Evolutionary conservation across 1,140 invertebrate species (phyloP).

Genomic region (Antheraea mylitta): DNA sequence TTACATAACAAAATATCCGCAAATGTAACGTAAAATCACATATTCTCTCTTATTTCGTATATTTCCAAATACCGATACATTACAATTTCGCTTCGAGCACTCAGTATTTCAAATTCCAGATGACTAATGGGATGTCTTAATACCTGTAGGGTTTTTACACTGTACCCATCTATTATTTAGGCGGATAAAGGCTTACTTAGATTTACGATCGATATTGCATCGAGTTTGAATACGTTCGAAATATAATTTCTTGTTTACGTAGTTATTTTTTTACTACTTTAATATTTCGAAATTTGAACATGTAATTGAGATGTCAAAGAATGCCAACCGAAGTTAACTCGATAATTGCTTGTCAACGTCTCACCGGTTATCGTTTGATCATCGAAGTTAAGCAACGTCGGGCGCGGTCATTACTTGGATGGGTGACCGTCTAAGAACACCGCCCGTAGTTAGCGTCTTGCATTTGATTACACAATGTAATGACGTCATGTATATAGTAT

Average conservation of each 20-base stretch:
- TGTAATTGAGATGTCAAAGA: neutral
- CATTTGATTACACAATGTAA: too few relatives aligned
- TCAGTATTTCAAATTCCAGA: constrained; percentile 37
- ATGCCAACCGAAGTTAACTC: too few relatives aligned
- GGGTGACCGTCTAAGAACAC: too few relatives aligned
- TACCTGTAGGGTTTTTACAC: constrained; percentile 47
- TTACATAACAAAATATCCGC: neutral
- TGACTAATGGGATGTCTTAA: constrained; percentile 54
- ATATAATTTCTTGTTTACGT: neutral
- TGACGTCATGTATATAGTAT: too few relatives aligned
- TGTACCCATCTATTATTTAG: constrained; percentile 56
- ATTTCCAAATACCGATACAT: constrained; percentile 6
- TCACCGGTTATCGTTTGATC: too few relatives aligned
- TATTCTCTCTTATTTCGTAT: neutral
- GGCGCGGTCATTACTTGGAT: too few relatives aligned
- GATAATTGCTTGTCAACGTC: too few relatives aligned
- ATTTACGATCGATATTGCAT: constrained; percentile 27
- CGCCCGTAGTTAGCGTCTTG: too few relatives aligned
- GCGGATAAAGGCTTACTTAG: constrained; percentile 39
- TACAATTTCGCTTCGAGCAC: constrained; percentile 9
- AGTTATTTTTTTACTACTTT: neutral
- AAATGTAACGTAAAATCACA: neutral
- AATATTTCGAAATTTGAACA: neutral
- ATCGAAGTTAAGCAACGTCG: too few relatives aligned
- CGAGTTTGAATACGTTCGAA: neutral